Conservation (phyloP, 2,888 invertebrate species). For the Cremastinae sp. region DNA sequence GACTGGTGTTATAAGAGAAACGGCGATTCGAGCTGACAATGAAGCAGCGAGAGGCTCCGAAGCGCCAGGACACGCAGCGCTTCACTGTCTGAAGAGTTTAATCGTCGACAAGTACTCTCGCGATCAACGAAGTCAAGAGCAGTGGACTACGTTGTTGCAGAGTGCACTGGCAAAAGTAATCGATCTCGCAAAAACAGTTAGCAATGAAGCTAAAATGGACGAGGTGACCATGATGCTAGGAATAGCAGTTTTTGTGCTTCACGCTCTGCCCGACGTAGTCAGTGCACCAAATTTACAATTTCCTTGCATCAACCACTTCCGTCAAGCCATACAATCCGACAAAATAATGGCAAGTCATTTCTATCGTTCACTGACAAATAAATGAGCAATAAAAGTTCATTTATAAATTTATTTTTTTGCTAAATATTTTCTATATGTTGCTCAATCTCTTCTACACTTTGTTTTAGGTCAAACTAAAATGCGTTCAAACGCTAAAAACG, state of each 20-base stretch:
- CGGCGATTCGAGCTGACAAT: slow-evolving; percentile 84
- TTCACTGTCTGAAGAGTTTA: slow-evolving; percentile 88
- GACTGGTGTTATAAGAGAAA: slow-evolving; percentile 93
- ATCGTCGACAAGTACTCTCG: slow-evolving; percentile 85
- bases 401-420: background rate
- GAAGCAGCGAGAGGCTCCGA: slow-evolving; percentile 85
- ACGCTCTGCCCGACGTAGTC: slow-evolving; percentile 89
- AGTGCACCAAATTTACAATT: slow-evolving; percentile 91
- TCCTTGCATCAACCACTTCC: slow-evolving; percentile 95
- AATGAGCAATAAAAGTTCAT: slow-evolving; percentile 6
- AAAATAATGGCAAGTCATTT: slow-evolving; percentile 82
- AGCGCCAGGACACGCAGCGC: slow-evolving; percentile 87
- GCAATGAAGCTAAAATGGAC: slow-evolving; percentile 89
- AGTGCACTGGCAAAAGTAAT: slow-evolving; percentile 94
- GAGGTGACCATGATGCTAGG: slow-evolving; percentile 93
- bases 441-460: too few species aligned
- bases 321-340: slow-evolving; percentile 88
- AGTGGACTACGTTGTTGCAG: slow-evolving; percentile 92
- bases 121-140: slow-evolving; percentile 83
- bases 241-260: slow-evolving; percentile 93
- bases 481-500: slow-evolving; percentile 89
- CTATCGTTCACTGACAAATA: background rate
- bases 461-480: slow-evolving; percentile 87
- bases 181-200: slow-evolving; percentile 93
- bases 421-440: too few species aligned